Conservation (phyloP, 1,140 invertebrate species). For the Monomorium pharaonis region DNA sequence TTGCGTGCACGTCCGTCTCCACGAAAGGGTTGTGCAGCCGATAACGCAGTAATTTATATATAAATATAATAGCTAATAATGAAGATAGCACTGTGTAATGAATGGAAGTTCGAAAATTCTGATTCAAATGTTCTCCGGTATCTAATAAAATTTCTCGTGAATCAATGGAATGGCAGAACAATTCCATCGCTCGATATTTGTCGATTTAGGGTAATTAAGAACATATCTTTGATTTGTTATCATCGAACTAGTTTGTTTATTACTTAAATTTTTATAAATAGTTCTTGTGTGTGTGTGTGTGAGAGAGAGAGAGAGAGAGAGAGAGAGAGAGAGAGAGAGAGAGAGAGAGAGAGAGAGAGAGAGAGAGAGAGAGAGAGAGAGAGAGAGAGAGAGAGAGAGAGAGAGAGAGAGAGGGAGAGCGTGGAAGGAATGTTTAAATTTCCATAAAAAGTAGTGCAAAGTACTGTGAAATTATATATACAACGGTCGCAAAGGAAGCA, state of each 20-base stretch:
- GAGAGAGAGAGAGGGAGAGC: not conserved
- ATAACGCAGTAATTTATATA: not conserved
- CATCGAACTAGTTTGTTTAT: not conserved
- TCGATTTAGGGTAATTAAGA: not conserved
- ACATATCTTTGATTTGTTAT: not conserved
- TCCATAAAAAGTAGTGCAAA: not conserved
- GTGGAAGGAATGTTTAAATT: not conserved
- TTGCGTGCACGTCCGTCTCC: not conserved
- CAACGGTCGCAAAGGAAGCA: conserved; percentile 2
- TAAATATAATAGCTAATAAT: not conserved
- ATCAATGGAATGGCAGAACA: not conserved
- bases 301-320: not conserved
- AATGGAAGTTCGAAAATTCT: not conserved
- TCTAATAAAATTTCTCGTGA: not conserved
- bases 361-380: not conserved
- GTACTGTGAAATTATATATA: not conserved
- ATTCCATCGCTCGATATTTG: not conserved
- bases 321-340: not conserved
- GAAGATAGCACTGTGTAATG: not conserved
- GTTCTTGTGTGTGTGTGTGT: not conserved
- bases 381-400: not conserved
- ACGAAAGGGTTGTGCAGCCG: not conserved
- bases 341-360: not conserved
- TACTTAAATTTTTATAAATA: not conserved
- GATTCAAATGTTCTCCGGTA: not conserved